These are phyloP conservation scores for Hirtodrosophila cameraria DNA, from an alignment of 2,888 invertebrate genomes.

Conservation along the genomic window DNA sequence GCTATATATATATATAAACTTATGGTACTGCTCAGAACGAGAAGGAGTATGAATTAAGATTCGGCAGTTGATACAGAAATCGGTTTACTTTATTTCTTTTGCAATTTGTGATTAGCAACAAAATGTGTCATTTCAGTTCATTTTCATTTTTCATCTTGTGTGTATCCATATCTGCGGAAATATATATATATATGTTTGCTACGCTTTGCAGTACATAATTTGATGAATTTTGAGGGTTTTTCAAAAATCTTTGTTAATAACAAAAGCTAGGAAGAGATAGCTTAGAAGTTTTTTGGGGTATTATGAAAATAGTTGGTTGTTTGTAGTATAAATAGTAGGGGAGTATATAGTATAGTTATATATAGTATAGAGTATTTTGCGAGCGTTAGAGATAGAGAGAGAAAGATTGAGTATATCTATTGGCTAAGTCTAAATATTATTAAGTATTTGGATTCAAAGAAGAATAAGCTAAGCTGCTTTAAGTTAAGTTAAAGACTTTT, in stretches of 20 bases:
- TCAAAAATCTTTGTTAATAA: conserved; percentile 44
- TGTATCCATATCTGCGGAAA: conserved; percentile 55
- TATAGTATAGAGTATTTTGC: conserved; percentile 21
- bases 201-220: conserved; percentile 53
- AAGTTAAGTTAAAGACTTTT: conserved; percentile 31
- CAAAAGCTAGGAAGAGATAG: conserved; percentile 46
- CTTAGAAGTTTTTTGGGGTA: conserved; percentile 25
- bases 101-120: conserved; percentile 21
- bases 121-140: conserved; percentile 27
- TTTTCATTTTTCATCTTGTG: conserved; percentile 40
- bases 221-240: conserved; percentile 4
- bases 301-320: conserved; percentile 35
- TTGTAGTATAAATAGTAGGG: conserved; percentile 17
- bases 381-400: conserved; percentile 38
- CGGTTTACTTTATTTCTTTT: no score
- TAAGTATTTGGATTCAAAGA: conserved; percentile 6
- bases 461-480: conserved; percentile 54
- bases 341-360: conserved; percentile 26
- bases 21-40: conserved; percentile 78
- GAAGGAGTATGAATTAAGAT: conserved; percentile 84
- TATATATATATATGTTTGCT: conserved; percentile 42
- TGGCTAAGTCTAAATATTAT: conserved; percentile 40
- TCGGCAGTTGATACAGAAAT: conserved; percentile 84
- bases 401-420: no score
- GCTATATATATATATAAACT: conserved; percentile 15